Base-by-base conservation (phyloP, 2,113 vertebrate species). In the Apodemus speciosus region DNA sequence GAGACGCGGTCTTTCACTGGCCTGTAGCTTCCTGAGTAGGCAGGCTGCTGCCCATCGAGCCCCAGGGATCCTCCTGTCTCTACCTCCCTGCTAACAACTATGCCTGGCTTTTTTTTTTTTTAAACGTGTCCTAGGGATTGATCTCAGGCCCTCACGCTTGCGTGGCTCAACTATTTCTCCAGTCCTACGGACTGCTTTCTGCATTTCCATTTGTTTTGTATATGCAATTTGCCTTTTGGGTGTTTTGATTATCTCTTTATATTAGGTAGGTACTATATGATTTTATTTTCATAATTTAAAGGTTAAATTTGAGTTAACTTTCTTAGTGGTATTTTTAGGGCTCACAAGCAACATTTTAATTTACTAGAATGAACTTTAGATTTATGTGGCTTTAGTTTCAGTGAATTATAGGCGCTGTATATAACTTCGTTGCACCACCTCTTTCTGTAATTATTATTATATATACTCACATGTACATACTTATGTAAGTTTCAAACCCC, bases 121-220 rank as follows among this genome's bases (percentile, higher is more conserved):
- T 46, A 46, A 25, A 64, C 32, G 16, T 30, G 38, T 85, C 60
- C 27, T 49, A 2, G 60, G 40, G 16, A 62, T 32, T 4, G 8
- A 84, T 20, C 27, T 84, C 30, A 66, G 81, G 81, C 66, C 27
- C 27, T 85, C 60, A 35, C 3, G 38, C 27, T 64, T 32, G 16
- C 16, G 46, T 43, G 81, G 16, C 9, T 35, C 27, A 66, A 35
- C 30, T 35, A 46, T 66, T 60, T 46, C 60, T 66, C 40, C 18
- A 85, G 15, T 72, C 20, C n/a, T 23, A 43, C 3, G n/a, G 56
- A 58, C 35, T 38, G 25, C 27, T 38, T 38, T 30, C 56, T 83
- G 80, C 6, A 94, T 77, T 84, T 94, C 88, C 53, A 11, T n/a
- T 80, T 94, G 64, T 75, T 88, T 94, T 95, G 66, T 85, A 40